These are phyloP conservation scores for Sinonovacula constricta DNA, from an alignment of 1,140 invertebrate species.

Conservation along the genomic window DNA sequence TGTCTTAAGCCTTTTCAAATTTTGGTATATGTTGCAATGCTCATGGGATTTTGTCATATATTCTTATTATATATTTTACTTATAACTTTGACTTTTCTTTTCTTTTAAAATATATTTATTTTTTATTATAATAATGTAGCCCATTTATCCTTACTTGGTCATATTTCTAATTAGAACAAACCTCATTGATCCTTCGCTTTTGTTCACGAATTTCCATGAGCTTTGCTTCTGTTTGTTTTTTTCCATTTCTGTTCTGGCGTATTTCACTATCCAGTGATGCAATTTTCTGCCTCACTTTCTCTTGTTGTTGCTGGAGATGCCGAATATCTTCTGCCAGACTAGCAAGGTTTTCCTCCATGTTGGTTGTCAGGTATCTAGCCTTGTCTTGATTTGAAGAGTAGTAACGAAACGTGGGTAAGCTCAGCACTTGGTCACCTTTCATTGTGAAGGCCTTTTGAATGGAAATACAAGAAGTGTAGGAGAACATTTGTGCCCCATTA, in stretches of 20 bases:
- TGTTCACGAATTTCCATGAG: slow-evolving; percentile 67
- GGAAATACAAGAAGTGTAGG: too few species aligned
- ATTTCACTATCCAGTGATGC: slow-evolving; percentile 53
- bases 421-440: slow-evolving; percentile 74
- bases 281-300: slow-evolving; percentile 45
- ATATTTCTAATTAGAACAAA: too few species aligned
- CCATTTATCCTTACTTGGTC: too few species aligned
- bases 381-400: slow-evolving; percentile 69
- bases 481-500: too few species aligned
- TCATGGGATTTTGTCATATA: too few species aligned
- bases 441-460: slow-evolving; percentile 76
- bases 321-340: slow-evolving; percentile 54
- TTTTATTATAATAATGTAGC: too few species aligned
- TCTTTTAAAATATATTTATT: too few species aligned
- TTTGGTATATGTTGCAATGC: too few species aligned
- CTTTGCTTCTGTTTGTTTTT: slow-evolving; percentile 63
- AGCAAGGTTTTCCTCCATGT: slow-evolving; percentile 74
- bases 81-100: too few species aligned
- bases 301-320: slow-evolving; percentile 46
- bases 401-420: slow-evolving; percentile 73
- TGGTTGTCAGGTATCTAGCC: slow-evolving; percentile 67
- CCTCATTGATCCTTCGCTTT: slow-evolving; percentile 54
- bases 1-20: too few species aligned
- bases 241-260: slow-evolving; percentile 60
- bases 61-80: too few species aligned